These are phyloP conservation scores for Chironomus tentans DNA, from an alignment of 2,888 invertebrate genomes.

Conservation along the genomic window DNA sequence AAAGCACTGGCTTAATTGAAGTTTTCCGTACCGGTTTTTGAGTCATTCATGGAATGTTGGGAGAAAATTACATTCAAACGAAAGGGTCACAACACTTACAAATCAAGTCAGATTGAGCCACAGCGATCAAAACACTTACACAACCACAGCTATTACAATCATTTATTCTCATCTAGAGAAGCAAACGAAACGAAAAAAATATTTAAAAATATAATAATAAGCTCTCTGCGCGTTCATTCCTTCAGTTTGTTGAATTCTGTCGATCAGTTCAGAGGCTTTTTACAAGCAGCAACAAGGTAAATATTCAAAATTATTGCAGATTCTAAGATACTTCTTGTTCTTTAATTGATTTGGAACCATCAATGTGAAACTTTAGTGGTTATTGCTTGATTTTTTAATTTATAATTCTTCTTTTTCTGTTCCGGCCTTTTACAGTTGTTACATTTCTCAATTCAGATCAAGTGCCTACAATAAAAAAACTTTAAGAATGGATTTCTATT, in stretches of 20 bases:
- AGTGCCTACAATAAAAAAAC: neutral
- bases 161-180: neutral
- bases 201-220: neutral
- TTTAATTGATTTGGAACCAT: no score
- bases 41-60: neutral
- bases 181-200: neutral
- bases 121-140: neutral
- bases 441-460: neutral
- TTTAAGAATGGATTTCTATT: constrained; percentile 14
- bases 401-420: no score
- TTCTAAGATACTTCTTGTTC: no score
- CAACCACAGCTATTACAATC: neutral
- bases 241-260: neutral
- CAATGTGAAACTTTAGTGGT: no score
- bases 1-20: neutral
- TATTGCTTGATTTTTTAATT: no score
- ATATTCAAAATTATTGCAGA: neutral
- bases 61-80: no score
- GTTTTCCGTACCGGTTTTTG: neutral
- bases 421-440: neutral
- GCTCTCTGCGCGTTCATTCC: neutral
- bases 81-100: no score
- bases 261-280: neutral
- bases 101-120: no score
- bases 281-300: neutral